Percentiles rank a stretch among this genome's conserved stretches.
phyloP scores from a whole-genome alignment of 30 jellyfish, hydroid and myxozoan genomes.

The Chironex yamaguchii region DNA sequence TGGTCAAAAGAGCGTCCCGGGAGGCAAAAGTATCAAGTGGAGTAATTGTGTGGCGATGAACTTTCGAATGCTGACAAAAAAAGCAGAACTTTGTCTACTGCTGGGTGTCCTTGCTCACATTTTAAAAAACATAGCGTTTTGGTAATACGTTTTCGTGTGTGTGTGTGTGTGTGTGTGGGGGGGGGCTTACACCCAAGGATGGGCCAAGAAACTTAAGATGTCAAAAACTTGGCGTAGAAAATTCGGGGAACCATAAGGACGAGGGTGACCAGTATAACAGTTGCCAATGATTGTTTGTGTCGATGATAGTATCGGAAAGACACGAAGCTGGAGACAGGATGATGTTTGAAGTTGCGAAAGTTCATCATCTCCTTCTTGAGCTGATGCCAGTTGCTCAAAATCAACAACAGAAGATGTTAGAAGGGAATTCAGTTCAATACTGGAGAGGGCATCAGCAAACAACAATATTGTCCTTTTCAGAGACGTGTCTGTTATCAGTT shows the following conservation, averaged over 20 bases:
- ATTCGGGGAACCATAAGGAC: background rate
- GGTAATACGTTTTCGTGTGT: slow-evolving; percentile 1
- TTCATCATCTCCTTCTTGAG: slow-evolving; percentile 11
- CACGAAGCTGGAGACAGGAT: slow-evolving; percentile 5
- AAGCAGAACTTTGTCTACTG: slow-evolving; percentile 33
- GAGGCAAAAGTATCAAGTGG: background rate
- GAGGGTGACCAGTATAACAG: background rate
- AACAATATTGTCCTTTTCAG: slow-evolving; percentile 7
- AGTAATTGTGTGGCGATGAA: slow-evolving; percentile 23
- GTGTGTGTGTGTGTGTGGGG: too few species aligned
- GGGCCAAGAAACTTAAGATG: background rate
- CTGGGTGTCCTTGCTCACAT: slow-evolving; percentile 31
- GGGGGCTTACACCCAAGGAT: slow-evolving; percentile 45
- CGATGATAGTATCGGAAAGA: background rate
- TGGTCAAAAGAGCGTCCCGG: slow-evolving; percentile 36
- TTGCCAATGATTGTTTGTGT: slow-evolving; percentile 1
- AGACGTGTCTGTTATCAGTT: slow-evolving; percentile 10
- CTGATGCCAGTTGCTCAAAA: slow-evolving; percentile 6
- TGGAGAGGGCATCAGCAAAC: too few species aligned
- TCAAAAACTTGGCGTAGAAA: background rate
- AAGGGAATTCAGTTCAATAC: too few species aligned
- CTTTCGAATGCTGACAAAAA: slow-evolving; percentile 17
- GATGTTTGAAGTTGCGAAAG: background rate
- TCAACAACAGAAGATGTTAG: too few species aligned
- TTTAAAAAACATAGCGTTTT: slow-evolving; percentile 29